phyloP scores from a whole-genome alignment of 2,888 invertebrate genomes.

The Drosophila histrio region DNA sequence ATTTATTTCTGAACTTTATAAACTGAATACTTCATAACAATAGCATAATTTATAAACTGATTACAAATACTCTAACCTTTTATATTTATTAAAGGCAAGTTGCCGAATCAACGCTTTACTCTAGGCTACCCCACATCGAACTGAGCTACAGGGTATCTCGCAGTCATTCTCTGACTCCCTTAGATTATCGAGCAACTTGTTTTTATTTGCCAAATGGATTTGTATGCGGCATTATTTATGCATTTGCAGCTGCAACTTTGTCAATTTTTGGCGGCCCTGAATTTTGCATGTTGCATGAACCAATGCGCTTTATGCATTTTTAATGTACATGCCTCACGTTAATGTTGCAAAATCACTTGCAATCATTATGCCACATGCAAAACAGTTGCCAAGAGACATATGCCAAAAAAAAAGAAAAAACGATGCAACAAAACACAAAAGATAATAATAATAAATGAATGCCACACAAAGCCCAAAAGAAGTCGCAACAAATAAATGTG shows the following conservation, averaged over 20 bases:
- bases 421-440: neutral
- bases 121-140: no score
- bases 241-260: constrained; percentile 48
- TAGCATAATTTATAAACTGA: neutral
- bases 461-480: constrained; percentile 40
- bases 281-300: constrained; percentile 50
- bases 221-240: constrained; percentile 47
- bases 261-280: constrained; percentile 39
- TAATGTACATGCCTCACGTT: constrained; percentile 45
- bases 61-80: no score
- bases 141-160: constrained; percentile 1
- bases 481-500: constrained; percentile 36
- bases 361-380: constrained; percentile 33
- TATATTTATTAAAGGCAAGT: no score
- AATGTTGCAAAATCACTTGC: constrained; percentile 65
- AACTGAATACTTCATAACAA: neutral
- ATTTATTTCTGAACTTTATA: neutral
- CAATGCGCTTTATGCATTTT: constrained; percentile 66
- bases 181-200: neutral
- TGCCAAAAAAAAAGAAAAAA: constrained; percentile 7
- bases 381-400: constrained; percentile 34
- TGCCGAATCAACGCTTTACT: no score
- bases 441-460: constrained; percentile 38
- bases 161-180: neutral
- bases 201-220: constrained; percentile 51